Base-by-base conservation (phyloP, 2,113 vertebrate genomes). In the Corythaeola cristata region DNA sequence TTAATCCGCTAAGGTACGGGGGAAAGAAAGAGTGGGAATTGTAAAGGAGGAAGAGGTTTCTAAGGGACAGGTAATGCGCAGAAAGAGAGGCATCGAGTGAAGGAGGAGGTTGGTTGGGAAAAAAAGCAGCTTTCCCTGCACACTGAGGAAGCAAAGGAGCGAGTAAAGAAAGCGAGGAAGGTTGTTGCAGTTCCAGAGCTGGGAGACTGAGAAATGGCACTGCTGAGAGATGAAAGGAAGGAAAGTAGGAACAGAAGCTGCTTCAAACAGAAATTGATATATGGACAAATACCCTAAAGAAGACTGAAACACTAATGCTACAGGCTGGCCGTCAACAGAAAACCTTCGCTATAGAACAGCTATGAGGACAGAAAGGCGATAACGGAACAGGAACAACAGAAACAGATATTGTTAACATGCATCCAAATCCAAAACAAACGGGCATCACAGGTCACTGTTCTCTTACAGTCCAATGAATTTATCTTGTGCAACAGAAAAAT, bases 1-100 rank as follows among this genome's bases (percentile, higher is more conserved):
- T 99, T 99, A 98, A 98, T 98, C 97, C 41, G 93, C 85, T 97
- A 98, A 95, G 78, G 96, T 94, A 93, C 5, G 22, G 95, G 98
- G 97, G 98, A 98, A 94, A 98, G 98, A 98, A 94, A 98, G 97
- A 98, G 98, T 95, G 96, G 98, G 98, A 98, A 92, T 90, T 94
- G 86, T 52, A 96, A 96, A 96, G 94, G 91, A 93, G 82, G 96
- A 97, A 97, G 97, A 96, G 91, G 79, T 76, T 96, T 94, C 92
- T 63, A 68, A 96, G 64, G 95, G 94, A 96, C 88, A 97, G 81
- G 92, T 86, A 89, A 96, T 94, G 87, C 60, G 56, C 92, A 95
- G 92, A 95, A 89, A 96, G 71, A 96, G 86, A 95, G 90, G 80
- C 41, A 90, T 63, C 1, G 41, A 93, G 90, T 90, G 96, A 94